These are phyloP conservation scores for Hydrochoerus hydrochaeris DNA, from an alignment of 2,113 vertebrate species.

Conservation along the genomic window DNA sequence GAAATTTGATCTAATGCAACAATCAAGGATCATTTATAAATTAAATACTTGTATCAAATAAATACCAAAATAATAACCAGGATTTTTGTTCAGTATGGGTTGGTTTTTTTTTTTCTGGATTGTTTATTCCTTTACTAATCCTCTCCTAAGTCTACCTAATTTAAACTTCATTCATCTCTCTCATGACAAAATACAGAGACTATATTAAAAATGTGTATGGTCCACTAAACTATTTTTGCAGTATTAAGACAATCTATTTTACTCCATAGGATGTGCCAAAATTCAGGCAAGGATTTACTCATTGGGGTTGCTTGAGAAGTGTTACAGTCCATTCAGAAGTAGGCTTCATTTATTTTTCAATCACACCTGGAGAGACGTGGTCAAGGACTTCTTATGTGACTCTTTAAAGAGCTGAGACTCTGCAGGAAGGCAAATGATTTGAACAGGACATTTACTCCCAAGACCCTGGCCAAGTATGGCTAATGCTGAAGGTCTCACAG, in stretches of 20 bases:
- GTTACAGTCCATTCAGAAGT: neutral
- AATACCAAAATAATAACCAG: neutral
- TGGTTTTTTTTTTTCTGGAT: neutral
- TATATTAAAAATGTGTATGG: neutral
- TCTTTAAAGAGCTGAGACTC: neutral
- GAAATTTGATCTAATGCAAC: neutral
- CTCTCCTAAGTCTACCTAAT: neutral
- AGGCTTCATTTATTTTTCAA: neutral
- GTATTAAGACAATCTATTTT: neutral
- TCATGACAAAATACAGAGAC: neutral
- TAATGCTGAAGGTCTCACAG: neutral
- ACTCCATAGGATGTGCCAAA: neutral
- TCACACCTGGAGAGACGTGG: neutral
- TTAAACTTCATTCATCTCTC: slow-evolving; percentile 11
- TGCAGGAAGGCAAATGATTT: neutral
- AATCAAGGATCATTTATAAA: neutral
- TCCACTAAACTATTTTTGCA: neutral
- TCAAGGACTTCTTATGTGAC: neutral
- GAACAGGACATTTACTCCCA: neutral
- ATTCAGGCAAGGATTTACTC: neutral
- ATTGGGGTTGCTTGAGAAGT: neutral
- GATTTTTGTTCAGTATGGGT: neutral
- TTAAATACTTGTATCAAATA: neutral
- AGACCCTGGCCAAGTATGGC: neutral
- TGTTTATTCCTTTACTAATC: neutral